Base-by-base conservation (phyloP, 2,113 vertebrate species). In the Hiodon alosoides region DNA sequence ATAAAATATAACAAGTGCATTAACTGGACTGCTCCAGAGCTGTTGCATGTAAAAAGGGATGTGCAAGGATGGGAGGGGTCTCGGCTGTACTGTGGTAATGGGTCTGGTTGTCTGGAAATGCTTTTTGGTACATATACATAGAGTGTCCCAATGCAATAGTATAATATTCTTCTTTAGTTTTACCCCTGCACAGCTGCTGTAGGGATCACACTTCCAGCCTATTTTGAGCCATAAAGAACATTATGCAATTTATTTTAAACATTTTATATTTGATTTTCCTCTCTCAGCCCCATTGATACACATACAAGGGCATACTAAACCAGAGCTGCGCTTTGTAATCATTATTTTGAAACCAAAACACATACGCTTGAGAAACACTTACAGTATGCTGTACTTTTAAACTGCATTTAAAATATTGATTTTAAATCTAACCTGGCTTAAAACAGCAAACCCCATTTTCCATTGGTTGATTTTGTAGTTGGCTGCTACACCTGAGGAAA, bases 1-100 rank as follows among this genome's bases (percentile, higher is more conserved):
- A 73, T 85, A 84, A 87, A 79, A 81, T 81, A 88, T 81, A 77
- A 80, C 83, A 81, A 83, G 83, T 85, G 84, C 78, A 81, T 80
- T 69, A 78, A 66, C 16, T 76, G 71, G 76, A 67, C 77, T 46
- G 4, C 57, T 65, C 77, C 71, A 67, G 78, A 77, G 75, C 51
- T 50, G 54, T n/a, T n/a, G n/a, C n/a, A n/a, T n/a, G n/a, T 16
- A n/a, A 0, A 48, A n/a, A 7, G 16, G 13, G n/a, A n/a, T 7
- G 5, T 13, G 67, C 5, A 3, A 16, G 57, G 66, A 13, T 17
- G 46, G 67, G 46, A 4, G 31, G 14, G 47, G 10, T 7, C 7
- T 8, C 70, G 60, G 55, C 70, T 51, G n/a, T 31, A 31, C n/a
- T 53, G 2, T 13, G 52, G 6, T 17, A 53, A 1, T 55, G 9